Percentiles rank a stretch among this genome's conserved stretches.
phyloP scores from a whole-genome alignment of 2,797 vertebrate genomes.

The Centroberyx gerrardi region DNA sequence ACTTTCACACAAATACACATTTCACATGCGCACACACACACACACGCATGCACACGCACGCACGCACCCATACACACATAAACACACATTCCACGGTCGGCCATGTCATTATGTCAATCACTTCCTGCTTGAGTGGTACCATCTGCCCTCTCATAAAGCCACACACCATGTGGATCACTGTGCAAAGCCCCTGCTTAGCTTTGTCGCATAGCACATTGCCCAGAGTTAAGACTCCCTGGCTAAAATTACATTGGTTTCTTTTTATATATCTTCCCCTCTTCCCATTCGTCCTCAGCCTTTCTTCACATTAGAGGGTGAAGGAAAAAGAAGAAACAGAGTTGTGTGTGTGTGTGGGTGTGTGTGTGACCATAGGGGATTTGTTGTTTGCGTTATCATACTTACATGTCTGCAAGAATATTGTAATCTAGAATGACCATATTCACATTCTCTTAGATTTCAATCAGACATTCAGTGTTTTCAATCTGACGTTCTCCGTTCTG shows the following conservation, averaged over 20 bases:
- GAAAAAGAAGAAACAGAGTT: neutral
- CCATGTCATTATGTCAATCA: conserved; percentile 88
- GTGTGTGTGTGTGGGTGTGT: neutral
- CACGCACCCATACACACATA: conserved; percentile 47
- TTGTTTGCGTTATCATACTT: conserved; percentile 21
- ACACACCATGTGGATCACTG: conserved; percentile 77
- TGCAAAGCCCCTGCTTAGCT: conserved; percentile 78
- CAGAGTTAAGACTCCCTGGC: conserved; percentile 66
- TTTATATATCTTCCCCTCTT: conserved; percentile 31
- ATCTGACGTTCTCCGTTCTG: neutral
- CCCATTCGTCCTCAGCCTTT: conserved; percentile 13
- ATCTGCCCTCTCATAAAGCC: conserved; percentile 90
- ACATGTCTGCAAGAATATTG: neutral
- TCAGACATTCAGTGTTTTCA: neutral
- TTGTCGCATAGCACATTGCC: conserved; percentile 49
- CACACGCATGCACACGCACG: conserved; percentile 24
- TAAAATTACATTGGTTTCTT: conserved; percentile 54
- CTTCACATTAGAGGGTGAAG: conserved; percentile 3
- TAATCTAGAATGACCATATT: neutral
- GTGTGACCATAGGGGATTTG: conserved; percentile 1
- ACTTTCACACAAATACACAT: neutral
- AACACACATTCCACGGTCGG: conserved; percentile 68
- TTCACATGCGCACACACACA: conserved; percentile 40
- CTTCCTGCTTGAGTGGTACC: conserved; percentile 87
- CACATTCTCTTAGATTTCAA: conserved; percentile 5